Evolutionary conservation across 2,888 invertebrate species (phyloP), one percentile per base, ranked within the genome.

Genomic region (Pyrrhia umbra): DNA sequence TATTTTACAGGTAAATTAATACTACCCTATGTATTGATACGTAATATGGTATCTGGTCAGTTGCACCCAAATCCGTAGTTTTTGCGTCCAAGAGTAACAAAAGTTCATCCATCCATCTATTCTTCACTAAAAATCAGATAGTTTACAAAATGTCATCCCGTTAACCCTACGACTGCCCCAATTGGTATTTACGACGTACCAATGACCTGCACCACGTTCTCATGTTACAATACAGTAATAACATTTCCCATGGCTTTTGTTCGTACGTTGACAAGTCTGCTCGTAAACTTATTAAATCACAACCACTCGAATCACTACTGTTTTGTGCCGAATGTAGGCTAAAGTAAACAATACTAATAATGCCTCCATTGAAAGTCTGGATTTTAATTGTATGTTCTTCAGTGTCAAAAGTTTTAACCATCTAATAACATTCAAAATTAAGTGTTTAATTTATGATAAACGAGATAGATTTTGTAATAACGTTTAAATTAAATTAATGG

Each of bases 131-230:
- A 10, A 18, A 20, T 49, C 10, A 15, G 40, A 52, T 56, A 57
- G 15, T 23, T 23, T 13, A 10, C 40, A 54, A 55, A 30, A 42
- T 55, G 69, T 52, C 55, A 54, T 64, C 63, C 56, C 51, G 69
- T 56, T 58, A 68, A 70, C 69, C 76, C 72, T 72, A 69, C 73
- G 67, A 66, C 67, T 76, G 79, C 68, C 78, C 84, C 75, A 84
- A 88, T 87, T 85, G 79, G 81, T 85, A 85, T 90, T 89, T 88
- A 88, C 81, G 84, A 80, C 65, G 75, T 78, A 85, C 82, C 81
- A 85, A 84, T 86, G 85, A 85, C 83, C 86, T 81, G 64, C 65
- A 68, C 76, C 71, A 65, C 68, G 59, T 58, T 79, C 82, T 85
- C 84, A 65, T 76, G 73, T 86, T 87, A 85, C 85, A 79, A 79